Percentiles rank a stretch among this genome's conserved stretches.
Evolutionary conservation across 2,888 invertebrate species (phyloP).

Genomic region (Galerucella nymphaeae): DNA sequence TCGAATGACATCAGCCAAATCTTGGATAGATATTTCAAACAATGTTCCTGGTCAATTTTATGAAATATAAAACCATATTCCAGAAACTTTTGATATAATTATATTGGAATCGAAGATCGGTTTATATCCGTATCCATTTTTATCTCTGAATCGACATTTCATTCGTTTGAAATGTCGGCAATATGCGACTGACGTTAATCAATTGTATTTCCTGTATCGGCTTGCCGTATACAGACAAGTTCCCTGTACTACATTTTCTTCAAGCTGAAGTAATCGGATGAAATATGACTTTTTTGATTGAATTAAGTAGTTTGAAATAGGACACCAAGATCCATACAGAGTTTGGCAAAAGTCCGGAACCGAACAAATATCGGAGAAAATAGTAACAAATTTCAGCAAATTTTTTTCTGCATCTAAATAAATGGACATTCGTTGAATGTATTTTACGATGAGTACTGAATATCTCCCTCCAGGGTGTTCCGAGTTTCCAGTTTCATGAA

Average conservation of each 20-base stretch:
- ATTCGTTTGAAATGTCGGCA: conserved; percentile 29
- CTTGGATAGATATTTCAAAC: neutral
- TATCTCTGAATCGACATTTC: conserved; percentile 29
- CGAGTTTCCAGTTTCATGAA: no score
- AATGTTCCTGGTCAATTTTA: neutral
- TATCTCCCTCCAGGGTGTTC: no score
- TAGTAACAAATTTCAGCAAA: no score
- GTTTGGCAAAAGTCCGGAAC: no score
- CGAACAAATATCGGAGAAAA: no score
- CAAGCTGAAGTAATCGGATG: neutral
- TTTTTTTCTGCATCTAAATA: no score
- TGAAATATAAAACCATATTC: conserved; percentile 20
- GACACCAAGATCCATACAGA: no score
- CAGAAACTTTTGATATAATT: conserved; percentile 25
- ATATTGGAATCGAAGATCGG: conserved; percentile 13
- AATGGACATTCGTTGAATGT: no score
- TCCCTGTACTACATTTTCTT: conserved; percentile 7
- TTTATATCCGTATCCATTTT: conserved; percentile 23
- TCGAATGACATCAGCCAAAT: neutral
- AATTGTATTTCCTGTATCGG: conserved; percentile 28
- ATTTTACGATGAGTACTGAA: no score
- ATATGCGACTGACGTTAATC: conserved; percentile 32
- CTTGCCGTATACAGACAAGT: conserved; percentile 20
- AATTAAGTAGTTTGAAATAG: no score
- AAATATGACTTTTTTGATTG: no score